Evolutionary conservation across 92 coral and sea anemone species (phyloP), one percentile per base, ranked within the genome.

Genomic region (Pocillopora grandis): DNA sequence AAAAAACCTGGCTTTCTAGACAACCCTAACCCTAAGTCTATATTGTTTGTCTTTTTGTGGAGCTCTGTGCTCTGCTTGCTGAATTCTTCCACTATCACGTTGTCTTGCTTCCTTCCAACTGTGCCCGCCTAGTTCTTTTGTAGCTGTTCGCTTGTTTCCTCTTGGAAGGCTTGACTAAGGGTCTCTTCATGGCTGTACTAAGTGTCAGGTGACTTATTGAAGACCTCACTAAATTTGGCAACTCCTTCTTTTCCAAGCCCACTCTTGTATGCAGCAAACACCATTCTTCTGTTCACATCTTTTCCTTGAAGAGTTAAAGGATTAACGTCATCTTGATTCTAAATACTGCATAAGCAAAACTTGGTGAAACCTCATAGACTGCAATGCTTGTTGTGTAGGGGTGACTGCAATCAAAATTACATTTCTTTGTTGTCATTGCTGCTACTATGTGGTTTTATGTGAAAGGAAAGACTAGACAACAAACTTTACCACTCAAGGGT

Each of bases 211-310:
- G 76, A 27, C 76, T 65, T 35, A 48, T 82, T 75, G 57, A 84
- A 16, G 36, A 84, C 35, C 36, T 84, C 75, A 57, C 87, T 75
- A 57, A 84, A 37, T 62, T 84, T 84, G 78, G 82, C 81, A 52
- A 84, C 66, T 37, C 76, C 87, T 76, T 66, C 82, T 76, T 35
- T 84, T 62, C 56, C 76, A 65, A 65, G 19, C 9, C 79, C 64
- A 27, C 19, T 75, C 37, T 75, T 10, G 52, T 17, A 56, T 9
- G 65, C 79, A 75, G 16, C 64, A 56, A 18, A 75, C 35, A 75
- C 66, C 18, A 58, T 31, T 75, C 79, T 6, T 56, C 79, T 56
- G n/a, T 75, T 75, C 3, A 75, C 11, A 75, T 56, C 64, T 57
- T 75, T 75, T 10, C 79, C 79, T 58, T 75, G 79, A 56, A 75